Evolutionary conservation across 2,797 vertebrate species (phyloP).

Genomic region (Margarornis squamiger): DNA sequence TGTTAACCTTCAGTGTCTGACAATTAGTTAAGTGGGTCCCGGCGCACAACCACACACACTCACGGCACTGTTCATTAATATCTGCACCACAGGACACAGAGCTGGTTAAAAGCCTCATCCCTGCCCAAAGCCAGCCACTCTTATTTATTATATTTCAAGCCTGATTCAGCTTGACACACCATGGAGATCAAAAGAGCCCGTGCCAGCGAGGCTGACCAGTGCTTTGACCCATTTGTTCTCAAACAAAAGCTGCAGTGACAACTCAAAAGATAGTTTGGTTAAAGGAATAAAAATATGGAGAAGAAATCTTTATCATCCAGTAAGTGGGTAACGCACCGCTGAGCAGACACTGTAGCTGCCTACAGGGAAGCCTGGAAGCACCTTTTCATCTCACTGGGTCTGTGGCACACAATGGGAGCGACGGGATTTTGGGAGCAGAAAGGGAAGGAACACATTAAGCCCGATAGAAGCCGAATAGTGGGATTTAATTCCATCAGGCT

Average conservation of each 20-base stretch:
- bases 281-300: slow-evolving; percentile 65
- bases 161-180: slow-evolving; percentile 47
- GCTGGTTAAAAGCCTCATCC: slow-evolving; percentile 22
- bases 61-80: slow-evolving; percentile 14
- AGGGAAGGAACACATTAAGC: slow-evolving; percentile 58
- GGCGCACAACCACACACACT: not conserved
- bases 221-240: slow-evolving; percentile 35
- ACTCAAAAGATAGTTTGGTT: slow-evolving; percentile 58
- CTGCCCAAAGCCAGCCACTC: slow-evolving; percentile 27
- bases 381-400: slow-evolving; percentile 56
- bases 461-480: not conserved
- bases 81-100: slow-evolving; percentile 25
- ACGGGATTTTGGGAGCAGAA: slow-evolving; percentile 17
- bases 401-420: slow-evolving; percentile 35
- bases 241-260: slow-evolving; percentile 19
- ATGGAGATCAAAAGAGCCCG: slow-evolving; percentile 54
- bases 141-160: slow-evolving; percentile 42
- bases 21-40: slow-evolving; percentile 43
- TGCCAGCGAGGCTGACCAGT: slow-evolving; percentile 8
- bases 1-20: not conserved
- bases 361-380: slow-evolving; percentile 51
- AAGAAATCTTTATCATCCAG: slow-evolving; percentile 55
- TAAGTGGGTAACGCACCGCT: slow-evolving; percentile 8
- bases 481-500: slow-evolving; percentile 35
- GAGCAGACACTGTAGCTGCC: slow-evolving; percentile 59